phyloP scores from a whole-genome alignment of 2,888 invertebrate genomes.

The Phoenoteleia sp. region DNA sequence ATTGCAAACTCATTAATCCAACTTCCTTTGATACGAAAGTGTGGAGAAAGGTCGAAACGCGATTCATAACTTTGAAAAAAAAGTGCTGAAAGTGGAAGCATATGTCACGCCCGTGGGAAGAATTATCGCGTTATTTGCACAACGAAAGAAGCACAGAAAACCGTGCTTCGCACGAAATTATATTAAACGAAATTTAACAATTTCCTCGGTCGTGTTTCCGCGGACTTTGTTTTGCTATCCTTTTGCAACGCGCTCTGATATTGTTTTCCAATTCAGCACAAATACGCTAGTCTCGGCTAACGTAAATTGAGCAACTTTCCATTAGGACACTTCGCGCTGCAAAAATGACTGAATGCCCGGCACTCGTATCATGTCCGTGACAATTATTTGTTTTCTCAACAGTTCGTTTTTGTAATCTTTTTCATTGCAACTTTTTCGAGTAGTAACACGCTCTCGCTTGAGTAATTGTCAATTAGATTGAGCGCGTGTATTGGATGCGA shows the following conservation, averaged over 20 bases:
- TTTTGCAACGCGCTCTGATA: not conserved
- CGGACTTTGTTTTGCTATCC: not conserved
- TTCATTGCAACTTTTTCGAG: slow-evolving; percentile 37
- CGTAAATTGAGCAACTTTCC: slow-evolving; percentile 49
- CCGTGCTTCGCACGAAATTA: not conserved
- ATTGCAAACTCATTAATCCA: too few species aligned
- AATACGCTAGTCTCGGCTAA: not conserved
- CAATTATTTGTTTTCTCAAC: slow-evolving; percentile 41
- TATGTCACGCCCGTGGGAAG: not conserved
- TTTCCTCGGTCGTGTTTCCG: slow-evolving; percentile 24
- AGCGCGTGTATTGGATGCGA: slow-evolving; percentile 27
- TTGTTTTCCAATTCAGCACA: slow-evolving; percentile 19
- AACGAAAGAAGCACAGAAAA: not conserved
- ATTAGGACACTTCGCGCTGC: slow-evolving; percentile 14
- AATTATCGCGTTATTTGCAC: slow-evolving; percentile 6
- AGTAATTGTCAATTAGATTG: slow-evolving; percentile 49
- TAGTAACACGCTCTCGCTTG: not conserved
- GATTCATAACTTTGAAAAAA: too few species aligned
- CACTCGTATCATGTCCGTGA: slow-evolving; percentile 3
- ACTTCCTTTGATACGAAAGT: too few species aligned
- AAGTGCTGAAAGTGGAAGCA: not conserved
- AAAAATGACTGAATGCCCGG: slow-evolving; percentile 29
- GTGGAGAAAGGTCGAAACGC: too few species aligned
- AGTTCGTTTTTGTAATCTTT: slow-evolving; percentile 40
- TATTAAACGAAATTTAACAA: slow-evolving; percentile 36